Evolutionary conservation across 2,797 vertebrate genomes (phyloP).

Genomic region (Fistularia commersonii): DNA sequence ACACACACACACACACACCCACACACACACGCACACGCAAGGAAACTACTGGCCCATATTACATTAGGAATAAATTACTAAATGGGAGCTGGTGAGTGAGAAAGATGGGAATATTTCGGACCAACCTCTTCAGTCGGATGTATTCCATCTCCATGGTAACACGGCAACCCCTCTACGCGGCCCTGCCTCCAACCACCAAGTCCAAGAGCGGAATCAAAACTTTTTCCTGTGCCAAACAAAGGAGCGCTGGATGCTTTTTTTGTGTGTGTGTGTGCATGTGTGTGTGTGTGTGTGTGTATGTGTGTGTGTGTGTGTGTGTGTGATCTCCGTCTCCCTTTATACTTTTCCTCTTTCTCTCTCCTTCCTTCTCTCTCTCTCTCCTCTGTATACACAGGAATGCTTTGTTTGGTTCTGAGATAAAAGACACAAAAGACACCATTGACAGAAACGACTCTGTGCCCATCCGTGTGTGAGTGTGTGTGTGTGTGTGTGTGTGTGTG

Average conservation of each 20-base stretch:
- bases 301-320: too few relatives aligned
- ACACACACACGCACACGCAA: neutral
- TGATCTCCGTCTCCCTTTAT: too few relatives aligned
- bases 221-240: constrained; percentile 51
- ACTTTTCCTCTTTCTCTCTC: constrained; percentile 27
- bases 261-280: too few relatives aligned
- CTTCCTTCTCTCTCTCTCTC: constrained; percentile 32
- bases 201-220: constrained; percentile 49
- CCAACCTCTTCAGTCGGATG: constrained; percentile 61
- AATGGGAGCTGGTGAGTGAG: constrained; percentile 21
- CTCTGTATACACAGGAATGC: constrained; percentile 71
- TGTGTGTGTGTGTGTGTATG: too few relatives aligned
- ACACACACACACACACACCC: constrained; percentile 9
- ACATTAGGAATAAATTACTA: constrained; percentile 16
- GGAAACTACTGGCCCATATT: too few relatives aligned
- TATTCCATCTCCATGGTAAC: constrained; percentile 67
- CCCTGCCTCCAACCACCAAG: constrained; percentile 17
- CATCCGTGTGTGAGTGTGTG: constrained; percentile 35
- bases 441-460: constrained; percentile 69
- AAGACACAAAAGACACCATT: constrained; percentile 75
- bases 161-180: constrained; percentile 23
- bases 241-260: constrained; percentile 39
- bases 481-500: constrained; percentile 37
- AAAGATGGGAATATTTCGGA: constrained; percentile 20
- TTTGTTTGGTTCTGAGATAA: constrained; percentile 74